phyloP scores from a whole-genome alignment of 1,140 invertebrate species.

The Wiebesia pumilae region DNA sequence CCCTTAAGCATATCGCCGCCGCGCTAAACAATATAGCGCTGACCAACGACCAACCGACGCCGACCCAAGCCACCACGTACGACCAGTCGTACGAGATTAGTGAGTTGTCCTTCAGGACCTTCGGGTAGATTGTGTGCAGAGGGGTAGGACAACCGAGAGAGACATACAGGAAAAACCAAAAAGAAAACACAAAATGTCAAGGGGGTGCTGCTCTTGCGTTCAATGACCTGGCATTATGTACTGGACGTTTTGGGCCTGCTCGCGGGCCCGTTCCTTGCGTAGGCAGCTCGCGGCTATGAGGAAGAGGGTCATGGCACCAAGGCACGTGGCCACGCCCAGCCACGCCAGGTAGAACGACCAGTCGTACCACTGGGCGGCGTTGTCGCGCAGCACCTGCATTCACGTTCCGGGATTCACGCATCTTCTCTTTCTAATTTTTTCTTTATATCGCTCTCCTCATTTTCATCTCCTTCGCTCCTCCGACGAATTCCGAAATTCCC shows the following conservation, averaged over 20 bases:
- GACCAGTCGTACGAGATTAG: slow-evolving; percentile 95
- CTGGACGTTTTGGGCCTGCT: slow-evolving; percentile 86
- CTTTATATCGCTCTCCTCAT: too few relatives aligned
- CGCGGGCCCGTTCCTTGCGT: slow-evolving; percentile 80
- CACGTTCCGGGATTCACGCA: not conserved
- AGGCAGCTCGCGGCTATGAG: slow-evolving; percentile 87
- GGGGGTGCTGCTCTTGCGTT: slow-evolving; percentile 55
- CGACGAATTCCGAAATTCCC: not conserved
- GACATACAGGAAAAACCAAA: slow-evolving; percentile 58
- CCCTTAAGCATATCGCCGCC: slow-evolving; percentile 92
- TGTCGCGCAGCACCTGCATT: slow-evolving; percentile 82
- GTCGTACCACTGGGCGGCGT: slow-evolving; percentile 83
- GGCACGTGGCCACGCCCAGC: slow-evolving; percentile 85
- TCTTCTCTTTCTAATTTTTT: not conserved
- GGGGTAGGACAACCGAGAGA: slow-evolving; percentile 16
- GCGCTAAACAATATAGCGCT: slow-evolving; percentile 93
- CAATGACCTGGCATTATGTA: slow-evolving; percentile 89
- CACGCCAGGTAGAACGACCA: slow-evolving; percentile 91
- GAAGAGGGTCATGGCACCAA: slow-evolving; percentile 85
- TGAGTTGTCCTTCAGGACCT: slow-evolving; percentile 91
- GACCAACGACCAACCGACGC: slow-evolving; percentile 90
- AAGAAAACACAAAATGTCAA: slow-evolving; percentile 74
- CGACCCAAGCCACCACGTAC: slow-evolving; percentile 96
- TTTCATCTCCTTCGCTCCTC: not conserved
- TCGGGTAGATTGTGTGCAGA: slow-evolving; percentile 52